Percentiles rank a stretch among this genome's conserved stretches.
Conservation (phyloP, 2,797 vertebrate genomes). For the Enteromius trimaculatus region DNA sequence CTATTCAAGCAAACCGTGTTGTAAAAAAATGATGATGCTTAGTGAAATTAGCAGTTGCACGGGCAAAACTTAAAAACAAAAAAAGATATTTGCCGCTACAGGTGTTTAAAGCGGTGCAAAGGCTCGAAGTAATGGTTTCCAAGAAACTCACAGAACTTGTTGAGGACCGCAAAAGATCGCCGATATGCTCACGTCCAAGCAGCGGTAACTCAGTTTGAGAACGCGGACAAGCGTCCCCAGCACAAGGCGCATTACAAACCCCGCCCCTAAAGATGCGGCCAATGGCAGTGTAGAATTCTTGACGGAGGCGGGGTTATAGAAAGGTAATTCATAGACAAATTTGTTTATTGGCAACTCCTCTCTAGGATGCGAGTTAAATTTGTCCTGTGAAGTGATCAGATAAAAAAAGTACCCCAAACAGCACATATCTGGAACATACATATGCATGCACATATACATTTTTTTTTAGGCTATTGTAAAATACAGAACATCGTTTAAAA, state of each 20-base stretch:
- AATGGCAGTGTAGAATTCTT: slow-evolving; percentile 56
- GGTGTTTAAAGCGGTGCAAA: neutral
- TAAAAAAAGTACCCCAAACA: neutral
- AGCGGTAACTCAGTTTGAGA: slow-evolving; percentile 57
- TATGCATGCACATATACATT: neutral
- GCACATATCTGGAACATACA: neutral
- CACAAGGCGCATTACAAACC: slow-evolving; percentile 58
- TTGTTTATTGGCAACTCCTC: neutral
- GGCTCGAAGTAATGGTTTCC: neutral
- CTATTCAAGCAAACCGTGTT: neutral
- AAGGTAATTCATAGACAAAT: neutral
- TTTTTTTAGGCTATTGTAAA: neutral
- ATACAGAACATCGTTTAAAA: no score
- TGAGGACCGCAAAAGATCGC: neutral
- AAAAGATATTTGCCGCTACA: neutral
- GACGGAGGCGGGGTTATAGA: slow-evolving; percentile 9
- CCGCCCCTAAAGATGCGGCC: slow-evolving; percentile 58
- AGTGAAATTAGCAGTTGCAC: neutral
- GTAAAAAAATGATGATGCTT: neutral
- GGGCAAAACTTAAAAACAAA: neutral
- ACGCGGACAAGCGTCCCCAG: slow-evolving; percentile 66
- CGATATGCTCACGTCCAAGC: neutral
- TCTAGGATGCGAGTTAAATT: neutral
- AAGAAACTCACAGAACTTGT: slow-evolving; percentile 25
- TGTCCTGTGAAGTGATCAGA: neutral